Percentiles rank a stretch among this genome's conserved stretches.
These are phyloP conservation scores for Daphoenositta chrysoptera DNA, from an alignment of 2,113 vertebrate genomes.

Conservation along the genomic window DNA sequence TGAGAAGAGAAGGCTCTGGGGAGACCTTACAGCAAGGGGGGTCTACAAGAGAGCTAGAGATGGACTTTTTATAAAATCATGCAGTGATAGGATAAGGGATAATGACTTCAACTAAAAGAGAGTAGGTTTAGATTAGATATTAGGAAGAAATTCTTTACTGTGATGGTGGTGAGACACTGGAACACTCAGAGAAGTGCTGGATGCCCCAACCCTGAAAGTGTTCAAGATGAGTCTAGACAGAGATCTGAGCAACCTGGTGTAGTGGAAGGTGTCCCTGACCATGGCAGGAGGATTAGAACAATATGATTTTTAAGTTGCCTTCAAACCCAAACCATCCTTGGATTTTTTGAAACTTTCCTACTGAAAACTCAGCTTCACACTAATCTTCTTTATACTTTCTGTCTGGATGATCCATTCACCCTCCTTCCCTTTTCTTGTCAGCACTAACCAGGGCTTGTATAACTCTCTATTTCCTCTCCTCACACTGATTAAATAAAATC, in stretches of 20 bases:
- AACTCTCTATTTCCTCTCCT: background rate
- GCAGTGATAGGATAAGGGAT: background rate
- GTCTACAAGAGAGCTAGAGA: background rate
- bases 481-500: background rate
- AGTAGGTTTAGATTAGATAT: background rate
- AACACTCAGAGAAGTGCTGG: background rate
- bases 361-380: background rate
- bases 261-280: background rate
- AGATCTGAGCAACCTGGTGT: background rate
- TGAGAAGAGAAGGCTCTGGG: background rate
- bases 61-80: background rate
- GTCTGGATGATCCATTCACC: background rate
- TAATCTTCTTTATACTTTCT: background rate
- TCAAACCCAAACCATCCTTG: background rate
- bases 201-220: background rate
- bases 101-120: background rate
- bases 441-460: background rate
- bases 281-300: background rate
- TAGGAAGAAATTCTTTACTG: background rate
- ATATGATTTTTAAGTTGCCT: background rate
- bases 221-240: rapidly evolving
- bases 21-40: background rate
- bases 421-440: background rate
- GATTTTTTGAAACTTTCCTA: background rate
- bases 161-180: background rate